phyloP scores from a whole-genome alignment of 1,140 invertebrate species.

The Catajapyx aquilonaris region DNA sequence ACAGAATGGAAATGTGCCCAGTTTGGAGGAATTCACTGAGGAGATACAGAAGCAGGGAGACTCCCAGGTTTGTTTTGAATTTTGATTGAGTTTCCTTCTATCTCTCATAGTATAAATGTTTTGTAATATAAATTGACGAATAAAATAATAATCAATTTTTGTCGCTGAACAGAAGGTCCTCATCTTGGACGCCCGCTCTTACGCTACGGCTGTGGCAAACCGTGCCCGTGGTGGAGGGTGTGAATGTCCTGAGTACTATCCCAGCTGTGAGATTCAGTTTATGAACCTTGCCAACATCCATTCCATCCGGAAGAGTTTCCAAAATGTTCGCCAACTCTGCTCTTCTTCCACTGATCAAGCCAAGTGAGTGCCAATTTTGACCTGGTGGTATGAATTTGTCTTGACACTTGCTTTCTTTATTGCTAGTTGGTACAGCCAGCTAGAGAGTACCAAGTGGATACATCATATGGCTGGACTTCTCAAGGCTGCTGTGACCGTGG shows the following conservation, averaged over 20 bases:
- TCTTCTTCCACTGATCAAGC: constrained; percentile 48
- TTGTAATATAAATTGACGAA: not conserved
- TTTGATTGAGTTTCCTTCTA: too few relatives aligned
- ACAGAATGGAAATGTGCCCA: too few relatives aligned
- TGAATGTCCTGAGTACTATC: constrained; percentile 90
- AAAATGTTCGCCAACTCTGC: constrained; percentile 49
- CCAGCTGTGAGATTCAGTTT: constrained; percentile 81
- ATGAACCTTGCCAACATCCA: constrained; percentile 96
- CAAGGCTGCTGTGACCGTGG: constrained; percentile 54
- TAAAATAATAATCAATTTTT: too few relatives aligned
- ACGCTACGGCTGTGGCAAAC: constrained; percentile 86
- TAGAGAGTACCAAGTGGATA: constrained; percentile 79
- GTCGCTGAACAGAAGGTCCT: constrained; percentile 77
- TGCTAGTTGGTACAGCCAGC: constrained; percentile 64
- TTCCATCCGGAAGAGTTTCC: constrained; percentile 70
- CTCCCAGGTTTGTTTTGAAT: too few relatives aligned
- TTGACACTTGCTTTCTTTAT: too few relatives aligned
- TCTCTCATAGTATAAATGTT: too few relatives aligned
- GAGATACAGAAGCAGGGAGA: too few relatives aligned
- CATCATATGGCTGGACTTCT: constrained; percentile 67
- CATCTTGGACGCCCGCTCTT: constrained; percentile 86
- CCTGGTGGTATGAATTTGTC: constrained; percentile 4
- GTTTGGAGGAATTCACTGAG: too few relatives aligned
- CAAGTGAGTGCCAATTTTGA: constrained; percentile 35
- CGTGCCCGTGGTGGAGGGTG: constrained; percentile 85